Evolutionary conservation across 2,888 invertebrate genomes (phyloP), one percentile per base, ranked within the genome.

Genomic region (Tinea trinotella): DNA sequence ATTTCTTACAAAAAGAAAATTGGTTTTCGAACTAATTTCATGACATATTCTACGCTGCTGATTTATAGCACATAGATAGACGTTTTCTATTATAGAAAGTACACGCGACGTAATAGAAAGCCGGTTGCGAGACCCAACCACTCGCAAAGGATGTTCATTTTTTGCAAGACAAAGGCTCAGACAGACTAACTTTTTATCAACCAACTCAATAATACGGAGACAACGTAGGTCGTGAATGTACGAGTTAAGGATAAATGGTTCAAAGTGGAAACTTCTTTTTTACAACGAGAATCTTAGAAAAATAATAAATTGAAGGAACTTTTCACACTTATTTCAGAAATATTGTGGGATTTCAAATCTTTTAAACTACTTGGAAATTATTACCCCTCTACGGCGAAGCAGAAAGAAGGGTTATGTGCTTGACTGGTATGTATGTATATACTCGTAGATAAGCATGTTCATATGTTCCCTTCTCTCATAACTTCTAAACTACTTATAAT

Each of bases 201-300:
- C 55, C 46, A 48, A 55, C 52, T 55, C 55, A 55, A 55, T 55
- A 55, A 55, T 52, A 36, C 20, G 48, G 34, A 24, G 52, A 55
- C 52, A 40, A 18, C 36, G 34, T 35, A 15, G 22, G 44, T 24
- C 17, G 19, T 20, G n/a, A n/a, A n/a, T n/a, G 40, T 20, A 48
- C 18, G 48, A 46, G 46, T 9, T 46, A 18, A 46, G 20, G 20
- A 48, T 48, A 48, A 48, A 48, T 48, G 18, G 20, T 17, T 48
- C 48, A 18, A 48, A 18, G 48, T 12, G 7, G 5, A 48, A 48
- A 48, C 20, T 48, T 19, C 7, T 18, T 48, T 19, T 18, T 1
- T 48, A 19, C 13, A 40, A 13, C n/a, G n/a, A 40, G 6, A 13
- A 40, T 13, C 12, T 40, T 13, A 13, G 3, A 3, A 13, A 12